Percentiles rank a stretch among this genome's conserved stretches.
Evolutionary conservation across 2,113 vertebrate species (phyloP).

Genomic region (Sarotherodon lohbergeri): DNA sequence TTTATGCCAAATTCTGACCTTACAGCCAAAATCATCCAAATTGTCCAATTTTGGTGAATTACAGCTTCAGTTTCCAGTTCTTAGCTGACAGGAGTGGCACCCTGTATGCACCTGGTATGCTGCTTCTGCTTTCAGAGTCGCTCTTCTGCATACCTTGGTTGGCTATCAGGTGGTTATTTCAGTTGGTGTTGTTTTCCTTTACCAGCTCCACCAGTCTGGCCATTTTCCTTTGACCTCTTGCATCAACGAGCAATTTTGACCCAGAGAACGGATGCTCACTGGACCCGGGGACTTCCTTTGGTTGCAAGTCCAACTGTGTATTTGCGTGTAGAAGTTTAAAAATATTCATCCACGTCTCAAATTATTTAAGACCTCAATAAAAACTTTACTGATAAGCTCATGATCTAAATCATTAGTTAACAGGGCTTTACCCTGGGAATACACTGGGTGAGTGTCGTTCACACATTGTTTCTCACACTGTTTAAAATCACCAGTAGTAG

Average conservation of each 20-base stretch:
- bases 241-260: not conserved
- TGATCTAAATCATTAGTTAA: not conserved
- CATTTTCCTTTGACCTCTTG: not conserved
- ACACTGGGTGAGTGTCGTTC: not conserved
- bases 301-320: not conserved
- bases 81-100: not conserved
- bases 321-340: not conserved
- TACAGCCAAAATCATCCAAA: not conserved
- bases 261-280: not conserved
- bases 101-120: not conserved
- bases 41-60: not conserved
- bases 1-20: not conserved
- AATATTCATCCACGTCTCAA: not conserved
- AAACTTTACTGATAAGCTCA: not conserved
- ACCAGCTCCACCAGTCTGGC: not conserved
- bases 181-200: not conserved
- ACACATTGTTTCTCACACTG: not conserved
- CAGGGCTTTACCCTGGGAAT: not conserved
- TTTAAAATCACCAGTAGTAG: not conserved
- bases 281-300: not conserved
- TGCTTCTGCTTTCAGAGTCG: not conserved
- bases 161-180: too few species aligned
- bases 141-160: not conserved
- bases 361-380: not conserved
- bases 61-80: not conserved